phyloP scores from a whole-genome alignment of 2,888 invertebrate genomes.

The Caenorhabditis wallacei region DNA sequence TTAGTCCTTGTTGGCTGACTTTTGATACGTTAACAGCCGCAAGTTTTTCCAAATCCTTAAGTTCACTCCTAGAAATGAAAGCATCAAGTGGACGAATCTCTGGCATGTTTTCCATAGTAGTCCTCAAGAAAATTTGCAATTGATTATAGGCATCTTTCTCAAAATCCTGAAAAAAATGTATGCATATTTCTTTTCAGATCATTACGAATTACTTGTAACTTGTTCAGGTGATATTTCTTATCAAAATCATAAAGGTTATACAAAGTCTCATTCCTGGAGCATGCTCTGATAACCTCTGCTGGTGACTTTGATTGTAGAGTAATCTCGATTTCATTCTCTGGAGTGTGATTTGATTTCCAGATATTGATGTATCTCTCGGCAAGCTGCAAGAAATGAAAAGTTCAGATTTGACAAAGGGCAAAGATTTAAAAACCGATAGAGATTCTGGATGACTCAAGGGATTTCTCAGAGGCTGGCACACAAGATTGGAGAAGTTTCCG shows the following conservation, averaged over 20 bases:
- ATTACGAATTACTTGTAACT: conserved; percentile 66
- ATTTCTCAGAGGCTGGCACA: conserved; percentile 80
- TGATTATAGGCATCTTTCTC: conserved; percentile 69
- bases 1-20: conserved; percentile 65
- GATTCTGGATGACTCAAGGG: conserved; percentile 78
- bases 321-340: conserved; percentile 59
- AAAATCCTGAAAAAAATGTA: conserved; percentile 61
- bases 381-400: conserved; percentile 68
- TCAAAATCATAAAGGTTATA: conserved; percentile 81
- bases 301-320: conserved; percentile 70
- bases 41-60: conserved; percentile 66
- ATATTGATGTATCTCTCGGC: conserved; percentile 77
- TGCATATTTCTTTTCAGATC: background rate
- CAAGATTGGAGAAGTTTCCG: conserved; percentile 76
- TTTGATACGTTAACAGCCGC: conserved; percentile 71
- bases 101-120: conserved; percentile 67
- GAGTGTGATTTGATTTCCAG: conserved; percentile 64
- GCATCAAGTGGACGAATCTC: conserved; percentile 62
- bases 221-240: conserved; percentile 77
- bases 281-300: conserved; percentile 78
- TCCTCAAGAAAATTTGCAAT: conserved; percentile 63
- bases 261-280: conserved; percentile 78
- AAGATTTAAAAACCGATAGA: conserved; percentile 72
- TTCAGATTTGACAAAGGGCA: conserved; percentile 23
- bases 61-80: conserved; percentile 61